Evolutionary conservation across 2,888 invertebrate genomes (phyloP).

Genomic region (Thumatha senex): DNA sequence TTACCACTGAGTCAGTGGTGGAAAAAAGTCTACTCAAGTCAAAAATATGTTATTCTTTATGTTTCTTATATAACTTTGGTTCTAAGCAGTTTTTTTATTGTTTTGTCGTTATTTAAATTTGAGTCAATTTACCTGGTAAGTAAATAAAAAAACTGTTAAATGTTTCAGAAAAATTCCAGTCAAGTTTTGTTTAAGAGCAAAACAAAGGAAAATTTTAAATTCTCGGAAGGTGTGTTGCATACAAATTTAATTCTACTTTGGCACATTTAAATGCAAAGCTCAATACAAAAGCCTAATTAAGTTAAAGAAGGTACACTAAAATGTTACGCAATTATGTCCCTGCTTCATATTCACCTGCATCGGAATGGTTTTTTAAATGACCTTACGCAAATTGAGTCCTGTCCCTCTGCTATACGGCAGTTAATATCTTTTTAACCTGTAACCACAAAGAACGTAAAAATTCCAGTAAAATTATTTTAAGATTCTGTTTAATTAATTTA

Average conservation of each 20-base stretch:
- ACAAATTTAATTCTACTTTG: constrained; percentile 72
- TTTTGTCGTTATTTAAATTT: too few species aligned
- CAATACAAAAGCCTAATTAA: constrained; percentile 62
- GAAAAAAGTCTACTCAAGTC: too few species aligned
- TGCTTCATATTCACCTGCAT: background rate
- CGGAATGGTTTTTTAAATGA: background rate
- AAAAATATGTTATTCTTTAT: too few species aligned
- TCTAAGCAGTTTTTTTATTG: too few species aligned
- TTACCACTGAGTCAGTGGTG: too few species aligned
- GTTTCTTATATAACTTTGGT: too few species aligned
- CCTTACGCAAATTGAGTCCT: too few species aligned
- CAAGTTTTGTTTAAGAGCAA: constrained; percentile 15
- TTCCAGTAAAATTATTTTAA: too few species aligned
- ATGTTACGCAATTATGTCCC: constrained; percentile 55
- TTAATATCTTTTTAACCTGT: too few species aligned
- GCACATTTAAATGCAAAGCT: constrained; percentile 79
- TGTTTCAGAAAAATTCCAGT: constrained; percentile 11
- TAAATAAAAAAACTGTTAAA: constrained; percentile 1
- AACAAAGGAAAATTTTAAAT: constrained; percentile 18
- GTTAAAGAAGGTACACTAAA: constrained; percentile 60
- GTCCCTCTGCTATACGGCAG: too few species aligned
- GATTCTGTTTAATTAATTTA: too few species aligned
- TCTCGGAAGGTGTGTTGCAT: constrained; percentile 39
- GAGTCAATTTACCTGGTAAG: background rate
- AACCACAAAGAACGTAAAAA: too few species aligned